Conservation (phyloP, 2,797 vertebrate genomes). For the Myripristis murdjan region DNA sequence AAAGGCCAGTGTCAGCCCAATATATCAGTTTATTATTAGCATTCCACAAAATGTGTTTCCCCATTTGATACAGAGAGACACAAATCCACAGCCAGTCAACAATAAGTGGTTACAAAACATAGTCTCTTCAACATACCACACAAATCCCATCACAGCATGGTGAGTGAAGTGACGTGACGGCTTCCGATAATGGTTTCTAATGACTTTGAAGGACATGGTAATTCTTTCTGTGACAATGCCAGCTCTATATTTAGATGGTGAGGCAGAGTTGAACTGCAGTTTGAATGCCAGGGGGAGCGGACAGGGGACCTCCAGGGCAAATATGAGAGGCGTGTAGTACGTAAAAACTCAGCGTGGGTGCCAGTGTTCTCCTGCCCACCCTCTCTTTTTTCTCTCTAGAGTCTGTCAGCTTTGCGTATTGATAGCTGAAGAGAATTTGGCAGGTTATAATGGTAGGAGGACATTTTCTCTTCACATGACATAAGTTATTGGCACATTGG, state of each 20-base stretch:
- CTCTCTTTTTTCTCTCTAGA: slow-evolving; percentile 40
- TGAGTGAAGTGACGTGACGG: slow-evolving; percentile 19
- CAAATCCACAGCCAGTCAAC: slow-evolving; percentile 12
- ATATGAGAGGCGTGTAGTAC: slow-evolving; percentile 70
- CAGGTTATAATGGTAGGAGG: slow-evolving; percentile 3
- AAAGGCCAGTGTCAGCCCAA: no score
- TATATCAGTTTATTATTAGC: neutral
- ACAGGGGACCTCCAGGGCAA: slow-evolving; percentile 62
- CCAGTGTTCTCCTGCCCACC: slow-evolving; percentile 49
- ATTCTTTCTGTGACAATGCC: slow-evolving; percentile 62
- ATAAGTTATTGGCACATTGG: slow-evolving; percentile 43
- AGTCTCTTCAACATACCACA: slow-evolving; percentile 32
- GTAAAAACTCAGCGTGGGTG: slow-evolving; percentile 63
- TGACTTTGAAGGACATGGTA: slow-evolving; percentile 72
- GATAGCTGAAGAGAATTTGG: slow-evolving; percentile 42
- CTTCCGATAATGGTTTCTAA: slow-evolving; percentile 66
- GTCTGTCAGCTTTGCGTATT: slow-evolving; percentile 47
- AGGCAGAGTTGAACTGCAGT: slow-evolving; percentile 58
- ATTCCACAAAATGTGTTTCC: neutral
- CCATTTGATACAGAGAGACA: neutral
- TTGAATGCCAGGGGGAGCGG: slow-evolving; percentile 60
- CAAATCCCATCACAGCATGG: slow-evolving; percentile 8
- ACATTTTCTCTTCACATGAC: slow-evolving; percentile 31
- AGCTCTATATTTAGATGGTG: slow-evolving; percentile 72
- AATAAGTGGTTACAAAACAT: slow-evolving; percentile 9